Evolutionary conservation across 1,140 invertebrate species (phyloP).

Genomic region (Brachionus rotundiformis): DNA sequence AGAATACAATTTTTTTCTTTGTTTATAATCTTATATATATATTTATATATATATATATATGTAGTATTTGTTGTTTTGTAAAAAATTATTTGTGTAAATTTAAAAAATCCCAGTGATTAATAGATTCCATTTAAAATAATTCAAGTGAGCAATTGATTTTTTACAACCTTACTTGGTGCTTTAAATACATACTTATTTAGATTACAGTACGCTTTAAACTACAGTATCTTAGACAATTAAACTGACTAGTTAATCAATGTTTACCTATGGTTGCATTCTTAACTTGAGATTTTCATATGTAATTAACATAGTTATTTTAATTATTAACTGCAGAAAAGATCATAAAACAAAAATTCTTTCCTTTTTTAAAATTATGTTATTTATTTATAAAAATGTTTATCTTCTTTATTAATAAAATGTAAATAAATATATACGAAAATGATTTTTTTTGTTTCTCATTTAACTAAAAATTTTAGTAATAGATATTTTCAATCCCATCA

Average conservation of each 20-base stretch:
- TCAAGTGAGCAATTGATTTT: neutral
- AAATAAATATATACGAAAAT: neutral
- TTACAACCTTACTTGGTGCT: neutral
- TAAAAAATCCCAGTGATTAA: conserved; percentile 2
- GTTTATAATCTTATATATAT: neutral
- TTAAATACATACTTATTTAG: neutral
- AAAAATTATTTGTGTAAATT: neutral
- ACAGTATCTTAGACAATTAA: neutral
- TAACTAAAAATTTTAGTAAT: no score
- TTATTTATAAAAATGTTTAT: conserved; percentile 11
- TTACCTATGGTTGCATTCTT: neutral
- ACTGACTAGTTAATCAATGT: neutral
- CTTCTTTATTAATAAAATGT: conserved; percentile 21
- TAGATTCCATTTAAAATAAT: neutral
- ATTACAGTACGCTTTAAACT: neutral
- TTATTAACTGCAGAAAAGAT: neutral
- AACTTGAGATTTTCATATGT: neutral
- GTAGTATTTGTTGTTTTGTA: conserved; percentile 1
- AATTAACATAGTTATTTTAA: neutral
- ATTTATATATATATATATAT: no score
- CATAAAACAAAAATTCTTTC: neutral
- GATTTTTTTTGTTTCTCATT: no score
- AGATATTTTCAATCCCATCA: no score
- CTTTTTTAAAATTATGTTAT: neutral
- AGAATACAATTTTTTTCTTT: neutral